Evolutionary conservation across 2,888 invertebrate genomes (phyloP), one percentile per base, ranked within the genome.

Genomic region (Pegoplata infirma): DNA sequence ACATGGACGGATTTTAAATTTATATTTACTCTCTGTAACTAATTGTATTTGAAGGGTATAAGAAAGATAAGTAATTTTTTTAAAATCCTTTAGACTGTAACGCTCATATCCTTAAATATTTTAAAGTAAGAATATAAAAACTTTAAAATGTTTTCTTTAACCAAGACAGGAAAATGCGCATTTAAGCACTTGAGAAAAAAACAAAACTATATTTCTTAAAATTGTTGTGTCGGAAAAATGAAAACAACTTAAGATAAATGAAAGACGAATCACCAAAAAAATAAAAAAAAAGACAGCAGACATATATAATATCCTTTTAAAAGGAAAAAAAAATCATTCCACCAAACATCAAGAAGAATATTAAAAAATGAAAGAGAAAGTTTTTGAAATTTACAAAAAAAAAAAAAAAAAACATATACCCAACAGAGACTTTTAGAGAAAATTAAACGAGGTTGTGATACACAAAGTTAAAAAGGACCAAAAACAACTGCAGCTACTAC

Each of bases 301-400:
- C 68, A 75, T 75, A 28, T 49, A 32, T 17, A 12, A 63, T 68
- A 75, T 68, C 28, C 49, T 56, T 55, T 16, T 16, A 58, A 23
- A 36, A 58, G 40, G 58, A 36, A 55, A 44, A 53, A 14, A 14
- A 17, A 66, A 21, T n/a, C n/a, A 21, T 32, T 21, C 14, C 28
- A 68, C 14, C 28, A 68, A 36, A 17, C 51, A 25, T 28, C 14
- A 6, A 17, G 40, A 6, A 59, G 51, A 49, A 73, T 46, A 73
- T 66, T 58, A 59, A 49, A 40, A 68, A 66, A 36, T 44, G 55
- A 76, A 76, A 76, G 66, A 36, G 72, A 76, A 76, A 76, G 76
- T 76, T 19, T 76, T 63, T 46, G 36, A 28, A 17, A 36, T 55
- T 40, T 23, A 69, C 3, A 64, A 47, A 21, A 76, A 23, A 72